Evolutionary conservation across 2,888 invertebrate species (phyloP).

Genomic region (Trichopria drosophilae): DNA sequence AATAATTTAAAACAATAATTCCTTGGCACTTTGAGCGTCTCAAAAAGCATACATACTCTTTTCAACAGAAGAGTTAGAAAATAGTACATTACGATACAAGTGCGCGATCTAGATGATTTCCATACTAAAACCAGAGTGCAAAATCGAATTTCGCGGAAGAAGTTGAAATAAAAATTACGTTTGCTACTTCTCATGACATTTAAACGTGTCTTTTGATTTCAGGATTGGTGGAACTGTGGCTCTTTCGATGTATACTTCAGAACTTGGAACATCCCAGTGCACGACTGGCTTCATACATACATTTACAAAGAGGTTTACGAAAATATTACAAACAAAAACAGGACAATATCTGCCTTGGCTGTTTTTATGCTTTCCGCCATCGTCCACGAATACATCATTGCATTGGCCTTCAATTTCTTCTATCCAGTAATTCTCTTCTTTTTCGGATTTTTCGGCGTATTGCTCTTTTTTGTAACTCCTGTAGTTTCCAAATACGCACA

Average conservation of each 20-base stretch:
- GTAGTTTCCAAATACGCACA: slow-evolving; percentile 58
- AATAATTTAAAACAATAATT: too few relatives aligned
- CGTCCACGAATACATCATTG: slow-evolving; percentile 85
- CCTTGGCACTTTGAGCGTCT: too few relatives aligned
- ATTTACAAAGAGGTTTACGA: slow-evolving; percentile 72
- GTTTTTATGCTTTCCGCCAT: slow-evolving; percentile 82
- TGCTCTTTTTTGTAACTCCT: slow-evolving; percentile 63
- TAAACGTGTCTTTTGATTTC: too few relatives aligned
- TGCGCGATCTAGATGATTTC: too few relatives aligned
- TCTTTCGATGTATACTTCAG: slow-evolving; percentile 83
- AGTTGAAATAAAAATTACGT: too few relatives aligned
- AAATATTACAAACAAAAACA: slow-evolving; percentile 53
- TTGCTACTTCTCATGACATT: too few relatives aligned
- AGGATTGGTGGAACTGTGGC: slow-evolving; percentile 95
- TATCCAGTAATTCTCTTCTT: slow-evolving; percentile 82
- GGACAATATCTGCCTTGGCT: slow-evolving; percentile 57
- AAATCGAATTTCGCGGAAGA: too few relatives aligned
- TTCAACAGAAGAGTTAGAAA: too few relatives aligned
- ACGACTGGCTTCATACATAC: slow-evolving; percentile 91
- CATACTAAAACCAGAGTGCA: too few relatives aligned
- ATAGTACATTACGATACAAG: too few relatives aligned
- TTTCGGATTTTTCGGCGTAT: slow-evolving; percentile 73
- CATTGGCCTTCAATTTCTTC: slow-evolving; percentile 79
- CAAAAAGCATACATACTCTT: too few relatives aligned
- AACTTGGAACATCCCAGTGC: slow-evolving; percentile 94